phyloP scores from a whole-genome alignment of 1,140 invertebrate species.

The Monomorium pharaonis region DNA sequence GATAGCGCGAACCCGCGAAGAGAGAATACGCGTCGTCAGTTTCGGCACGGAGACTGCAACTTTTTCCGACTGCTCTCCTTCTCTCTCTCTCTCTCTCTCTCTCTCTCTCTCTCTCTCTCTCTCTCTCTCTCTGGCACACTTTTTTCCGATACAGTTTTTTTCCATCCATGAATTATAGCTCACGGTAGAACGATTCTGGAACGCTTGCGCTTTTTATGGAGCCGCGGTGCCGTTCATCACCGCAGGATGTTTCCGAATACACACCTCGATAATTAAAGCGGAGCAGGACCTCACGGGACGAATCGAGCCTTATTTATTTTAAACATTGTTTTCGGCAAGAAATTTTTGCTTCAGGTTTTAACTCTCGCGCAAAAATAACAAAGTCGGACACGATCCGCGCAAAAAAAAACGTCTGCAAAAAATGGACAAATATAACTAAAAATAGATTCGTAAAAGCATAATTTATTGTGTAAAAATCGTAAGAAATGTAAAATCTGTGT shows the following conservation, averaged over 20 bases:
- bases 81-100: conserved; percentile 60
- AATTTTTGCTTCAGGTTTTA: conserved; percentile 16
- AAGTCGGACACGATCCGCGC: neutral
- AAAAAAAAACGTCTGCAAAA: neutral
- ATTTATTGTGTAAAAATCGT: neutral
- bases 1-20: conserved; percentile 41
- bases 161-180: conserved; percentile 74
- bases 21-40: conserved; percentile 60
- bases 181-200: conserved; percentile 31
- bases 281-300: conserved; percentile 24
- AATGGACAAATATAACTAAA: neutral
- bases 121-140: conserved; percentile 3
- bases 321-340: conserved; percentile 1
- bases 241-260: conserved; percentile 34
- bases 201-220: conserved; percentile 58
- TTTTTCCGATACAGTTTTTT: conserved; percentile 63
- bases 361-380: neutral
- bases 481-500: neutral
- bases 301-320: conserved; percentile 45
- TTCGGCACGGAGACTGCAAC: conserved; percentile 58
- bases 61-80: conserved; percentile 44
- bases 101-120: conserved; percentile 13
- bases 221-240: conserved; percentile 48
- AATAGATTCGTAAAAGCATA: neutral
- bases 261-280: conserved; percentile 63